Conservation (phyloP, 2,888 invertebrate species). For the Polydrusus pterygomalis region DNA sequence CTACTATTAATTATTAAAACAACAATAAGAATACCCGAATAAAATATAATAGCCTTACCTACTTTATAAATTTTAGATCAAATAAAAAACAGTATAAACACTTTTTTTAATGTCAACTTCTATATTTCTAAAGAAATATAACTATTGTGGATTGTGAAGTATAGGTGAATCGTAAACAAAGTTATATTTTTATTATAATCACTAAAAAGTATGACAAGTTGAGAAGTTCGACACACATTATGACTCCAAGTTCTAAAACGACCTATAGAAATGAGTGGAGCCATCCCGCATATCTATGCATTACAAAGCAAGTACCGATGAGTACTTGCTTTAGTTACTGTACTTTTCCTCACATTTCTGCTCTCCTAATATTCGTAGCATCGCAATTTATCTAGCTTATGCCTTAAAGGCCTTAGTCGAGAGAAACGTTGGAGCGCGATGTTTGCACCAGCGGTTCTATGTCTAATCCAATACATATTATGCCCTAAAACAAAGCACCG, state of each 20-base stretch:
- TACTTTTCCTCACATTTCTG: slow-evolving; percentile 40
- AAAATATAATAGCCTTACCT: too few species aligned
- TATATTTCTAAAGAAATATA: too few species aligned
- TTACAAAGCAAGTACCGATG: slow-evolving; percentile 37
- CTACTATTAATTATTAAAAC: too few species aligned
- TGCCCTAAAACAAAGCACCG: too few species aligned
- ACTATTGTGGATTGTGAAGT: too few species aligned
- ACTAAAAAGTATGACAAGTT: neutral
- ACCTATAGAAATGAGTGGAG: slow-evolving; percentile 8
- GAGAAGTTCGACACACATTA: too few species aligned
- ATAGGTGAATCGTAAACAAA: too few species aligned
- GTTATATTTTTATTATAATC: too few species aligned
- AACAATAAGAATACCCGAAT: too few species aligned
- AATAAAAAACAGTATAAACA: too few species aligned
- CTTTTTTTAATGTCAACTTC: too few species aligned
- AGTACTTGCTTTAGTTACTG: slow-evolving; percentile 32
- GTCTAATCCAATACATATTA: neutral
- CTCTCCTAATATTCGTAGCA: slow-evolving; percentile 39
- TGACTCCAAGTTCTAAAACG: slow-evolving; percentile 8
- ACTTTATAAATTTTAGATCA: too few species aligned
- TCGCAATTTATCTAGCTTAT: slow-evolving; percentile 42
- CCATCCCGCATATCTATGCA: slow-evolving; percentile 41
- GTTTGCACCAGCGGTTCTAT: slow-evolving; percentile 27
- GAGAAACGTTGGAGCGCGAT: neutral
- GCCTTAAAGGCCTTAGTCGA: slow-evolving; percentile 37